Conservation (phyloP, 2,113 vertebrate genomes). For the Crotophaga sulcirostris region DNA sequence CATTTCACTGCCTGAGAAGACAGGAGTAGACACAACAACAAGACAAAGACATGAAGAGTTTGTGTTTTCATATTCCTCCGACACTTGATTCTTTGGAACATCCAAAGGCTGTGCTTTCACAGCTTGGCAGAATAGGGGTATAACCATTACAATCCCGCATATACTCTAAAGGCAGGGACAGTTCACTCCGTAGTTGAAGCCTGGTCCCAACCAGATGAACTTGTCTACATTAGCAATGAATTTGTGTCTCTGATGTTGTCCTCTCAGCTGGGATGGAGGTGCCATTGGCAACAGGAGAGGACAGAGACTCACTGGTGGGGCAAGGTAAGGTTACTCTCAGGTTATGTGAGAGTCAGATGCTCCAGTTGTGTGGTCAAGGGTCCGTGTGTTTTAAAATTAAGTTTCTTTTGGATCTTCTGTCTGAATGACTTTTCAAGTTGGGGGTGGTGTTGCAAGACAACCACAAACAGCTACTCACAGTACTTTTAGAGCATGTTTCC, state of each 20-base stretch:
- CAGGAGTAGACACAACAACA: background rate
- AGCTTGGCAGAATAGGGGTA: background rate
- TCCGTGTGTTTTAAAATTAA: background rate
- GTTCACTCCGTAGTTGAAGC: background rate
- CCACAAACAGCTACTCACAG: slow-evolving; percentile 39
- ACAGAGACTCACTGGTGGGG: fast-evolving
- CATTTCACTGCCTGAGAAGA: background rate
- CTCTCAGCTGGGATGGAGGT: background rate
- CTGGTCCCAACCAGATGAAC: background rate
- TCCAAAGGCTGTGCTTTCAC: background rate
- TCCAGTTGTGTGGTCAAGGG: background rate
- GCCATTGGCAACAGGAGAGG: background rate
- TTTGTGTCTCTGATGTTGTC: background rate
- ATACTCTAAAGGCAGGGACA: background rate
- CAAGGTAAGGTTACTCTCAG: background rate
- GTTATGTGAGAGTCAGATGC: background rate
- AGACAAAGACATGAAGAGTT: background rate
- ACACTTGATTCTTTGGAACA: background rate
- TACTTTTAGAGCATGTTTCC: background rate
- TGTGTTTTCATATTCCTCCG: background rate
- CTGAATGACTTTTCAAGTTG: background rate
- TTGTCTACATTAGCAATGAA: background rate
- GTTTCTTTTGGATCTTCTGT: background rate
- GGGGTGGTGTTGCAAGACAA: slow-evolving; percentile 45
- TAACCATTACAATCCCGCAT: background rate